A percentile compares a stretch with the other conserved stretches of the same genome.
These are phyloP conservation scores for Calyptomena viridis DNA, from an alignment of 2,113 vertebrate genomes.

Conservation along the genomic window DNA sequence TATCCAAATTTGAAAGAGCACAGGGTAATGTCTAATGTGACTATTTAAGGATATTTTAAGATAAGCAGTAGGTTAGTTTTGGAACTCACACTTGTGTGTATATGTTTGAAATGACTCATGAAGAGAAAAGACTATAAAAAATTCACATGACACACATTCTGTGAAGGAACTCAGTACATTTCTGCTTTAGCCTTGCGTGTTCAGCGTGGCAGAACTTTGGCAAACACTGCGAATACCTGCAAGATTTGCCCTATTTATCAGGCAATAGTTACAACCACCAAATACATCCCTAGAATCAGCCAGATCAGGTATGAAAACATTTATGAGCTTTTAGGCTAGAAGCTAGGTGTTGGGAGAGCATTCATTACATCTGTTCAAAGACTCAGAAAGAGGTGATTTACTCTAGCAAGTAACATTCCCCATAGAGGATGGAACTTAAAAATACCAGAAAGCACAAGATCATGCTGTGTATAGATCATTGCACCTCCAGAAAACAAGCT, in stretches of 20 bases:
- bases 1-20: not conserved
- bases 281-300: not conserved
- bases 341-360: not conserved
- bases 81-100: not conserved
- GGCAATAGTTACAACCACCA: not conserved
- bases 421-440: not conserved
- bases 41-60: constrained; percentile 36
- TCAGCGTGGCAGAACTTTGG: not conserved
- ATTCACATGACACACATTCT: not conserved
- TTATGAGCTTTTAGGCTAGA: not conserved
- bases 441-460: not conserved
- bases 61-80: not conserved
- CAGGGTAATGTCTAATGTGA: not conserved
- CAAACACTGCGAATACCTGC: not conserved
- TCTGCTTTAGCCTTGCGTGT: not conserved
- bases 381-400: not conserved
- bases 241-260: not conserved
- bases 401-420: not conserved
- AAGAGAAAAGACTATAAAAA: not conserved
- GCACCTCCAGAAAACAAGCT: not conserved
- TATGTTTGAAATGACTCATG: not conserved
- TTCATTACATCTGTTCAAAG: not conserved
- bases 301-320: not conserved
- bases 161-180: not conserved
- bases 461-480: not conserved